phyloP scores from a whole-genome alignment of 2,113 vertebrate species.

The Cranoglanis bouderius region DNA sequence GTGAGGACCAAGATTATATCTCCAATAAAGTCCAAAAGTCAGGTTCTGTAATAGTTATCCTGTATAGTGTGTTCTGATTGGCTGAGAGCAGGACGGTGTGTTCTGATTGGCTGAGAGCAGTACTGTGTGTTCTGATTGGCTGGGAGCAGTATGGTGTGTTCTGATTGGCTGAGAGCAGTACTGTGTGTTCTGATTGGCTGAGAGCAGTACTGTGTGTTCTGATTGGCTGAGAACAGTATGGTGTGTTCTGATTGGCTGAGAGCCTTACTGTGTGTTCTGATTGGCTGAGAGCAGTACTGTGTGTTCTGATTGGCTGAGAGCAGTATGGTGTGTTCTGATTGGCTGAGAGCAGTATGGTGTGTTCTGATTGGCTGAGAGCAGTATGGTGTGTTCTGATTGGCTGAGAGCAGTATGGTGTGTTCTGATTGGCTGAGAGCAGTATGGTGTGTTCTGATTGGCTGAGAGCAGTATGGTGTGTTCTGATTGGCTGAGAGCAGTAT shows the following conservation, averaged over 20 bases:
- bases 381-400: neutral
- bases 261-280: neutral
- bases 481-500: neutral
- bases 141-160: neutral
- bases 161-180: neutral
- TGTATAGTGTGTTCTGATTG: neutral
- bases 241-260: neutral
- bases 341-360: neutral
- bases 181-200: neutral
- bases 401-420: neutral
- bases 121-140: neutral
- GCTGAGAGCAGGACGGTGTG: neutral
- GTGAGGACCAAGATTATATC: constrained; percentile 16
- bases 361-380: neutral
- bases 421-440: neutral
- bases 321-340: neutral
- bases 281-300: neutral
- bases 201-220: too few relatives aligned
- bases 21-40: neutral
- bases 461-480: neutral
- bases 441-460: neutral
- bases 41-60: neutral
- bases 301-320: neutral
- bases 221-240: neutral
- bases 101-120: neutral